Conservation (phyloP, 2,113 vertebrate genomes). For the Cryptotis parvus region DNA sequence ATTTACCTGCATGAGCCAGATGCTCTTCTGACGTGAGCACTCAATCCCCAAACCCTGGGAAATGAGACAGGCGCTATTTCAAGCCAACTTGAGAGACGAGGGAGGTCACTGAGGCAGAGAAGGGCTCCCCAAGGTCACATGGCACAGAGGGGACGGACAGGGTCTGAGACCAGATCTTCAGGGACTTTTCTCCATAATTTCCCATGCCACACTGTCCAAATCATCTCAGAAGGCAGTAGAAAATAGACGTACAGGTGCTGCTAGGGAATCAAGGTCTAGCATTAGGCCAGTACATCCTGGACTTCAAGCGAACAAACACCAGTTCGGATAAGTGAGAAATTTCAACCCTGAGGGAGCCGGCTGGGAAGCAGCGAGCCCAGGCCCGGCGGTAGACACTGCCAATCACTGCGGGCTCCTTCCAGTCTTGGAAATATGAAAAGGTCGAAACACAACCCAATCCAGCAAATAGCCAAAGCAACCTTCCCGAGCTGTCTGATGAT, state of each 20-base stretch:
- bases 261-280: neutral
- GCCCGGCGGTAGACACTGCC: rapidly evolving
- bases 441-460: neutral
- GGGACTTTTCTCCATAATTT: neutral
- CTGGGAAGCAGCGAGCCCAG: neutral
- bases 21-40: neutral
- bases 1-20: constrained; percentile 17
- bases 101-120: neutral
- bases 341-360: neutral
- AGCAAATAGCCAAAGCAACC: neutral
- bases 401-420: neutral
- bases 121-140: neutral
- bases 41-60: neutral
- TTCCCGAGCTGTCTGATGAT: neutral
- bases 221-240: neutral
- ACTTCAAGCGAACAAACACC: neutral
- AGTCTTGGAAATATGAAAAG: neutral
- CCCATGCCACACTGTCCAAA: neutral
- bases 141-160: neutral
- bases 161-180: neutral
- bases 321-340: neutral
- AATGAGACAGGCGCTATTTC: neutral
- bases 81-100: neutral
- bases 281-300: neutral
- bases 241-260: neutral